These are phyloP conservation scores for Dipodomys stephensi DNA, from an alignment of 2,113 vertebrate genomes.

Conservation along the genomic window DNA sequence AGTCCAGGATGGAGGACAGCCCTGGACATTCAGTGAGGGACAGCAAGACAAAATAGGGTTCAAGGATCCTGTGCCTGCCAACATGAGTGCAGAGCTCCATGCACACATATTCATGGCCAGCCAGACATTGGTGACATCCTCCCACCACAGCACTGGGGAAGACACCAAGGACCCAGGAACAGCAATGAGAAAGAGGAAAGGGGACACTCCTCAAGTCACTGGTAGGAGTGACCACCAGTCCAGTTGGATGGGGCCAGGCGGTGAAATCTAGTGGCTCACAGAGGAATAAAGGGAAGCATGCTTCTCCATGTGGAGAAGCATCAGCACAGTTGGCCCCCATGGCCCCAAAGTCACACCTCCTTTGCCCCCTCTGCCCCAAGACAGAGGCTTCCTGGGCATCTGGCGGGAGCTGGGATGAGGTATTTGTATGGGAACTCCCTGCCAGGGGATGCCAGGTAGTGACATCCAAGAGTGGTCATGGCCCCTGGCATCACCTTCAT, in stretches of 20 bases:
- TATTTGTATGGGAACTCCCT: no score
- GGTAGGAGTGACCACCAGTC: neutral
- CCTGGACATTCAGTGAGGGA: no score
- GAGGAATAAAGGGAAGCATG: neutral
- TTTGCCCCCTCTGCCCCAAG: neutral
- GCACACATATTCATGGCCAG: neutral
- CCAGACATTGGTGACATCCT: fast-evolving
- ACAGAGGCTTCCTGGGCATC: neutral
- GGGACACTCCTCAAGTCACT: neutral
- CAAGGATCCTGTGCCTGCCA: no score
- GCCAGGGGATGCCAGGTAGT: neutral
- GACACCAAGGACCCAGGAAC: neutral
- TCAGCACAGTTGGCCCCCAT: neutral
- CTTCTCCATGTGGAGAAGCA: neutral
- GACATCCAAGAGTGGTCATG: neutral
- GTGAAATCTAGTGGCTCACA: neutral
- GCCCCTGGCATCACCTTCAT: neutral
- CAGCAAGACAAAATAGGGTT: neutral
- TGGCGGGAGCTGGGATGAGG: neutral
- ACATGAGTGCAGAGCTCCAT: neutral
- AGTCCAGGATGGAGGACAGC: neutral
- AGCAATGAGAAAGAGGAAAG: neutral
- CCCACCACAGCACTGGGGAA: neutral
- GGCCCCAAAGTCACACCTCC: neutral
- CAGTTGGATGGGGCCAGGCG: neutral